Evolutionary conservation across 2,888 invertebrate genomes (phyloP), one percentile per base, ranked within the genome.

Genomic region (Seladonia tumulorum): DNA sequence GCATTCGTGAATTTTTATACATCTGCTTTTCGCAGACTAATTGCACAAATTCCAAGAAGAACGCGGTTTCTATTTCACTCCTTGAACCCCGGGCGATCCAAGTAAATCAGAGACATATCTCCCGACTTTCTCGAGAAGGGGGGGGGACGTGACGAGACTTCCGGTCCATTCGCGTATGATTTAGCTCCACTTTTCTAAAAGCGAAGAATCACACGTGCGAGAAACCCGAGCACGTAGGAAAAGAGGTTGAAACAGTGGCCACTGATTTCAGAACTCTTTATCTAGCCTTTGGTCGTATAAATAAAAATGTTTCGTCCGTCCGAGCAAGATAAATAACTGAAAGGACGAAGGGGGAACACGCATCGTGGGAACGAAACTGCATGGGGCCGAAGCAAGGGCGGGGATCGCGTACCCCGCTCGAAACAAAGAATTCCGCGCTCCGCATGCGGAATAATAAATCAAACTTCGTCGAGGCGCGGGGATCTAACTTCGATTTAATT

Each of bases 401-500:
- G 63, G 25, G 25, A 14, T 0, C 5, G 16, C 7, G 25, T 63
- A 7, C 16, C 29, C 63, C 63, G 7, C n/a, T n/a, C 63, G 63
- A 29, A 63, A 63, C 29, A 63, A 63, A 63, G 63, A 29, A 63
- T 63, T 29, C 25, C 60, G 16, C 2, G 16, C 63, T 16, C 29
- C 63, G 29, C 29, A 29, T 16, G 63, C 29, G 16, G 63, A 63
- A 63, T 63, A 63, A 29, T 63, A 63, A 63, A 63, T 63, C 63
- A 63, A 63, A 63, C 16, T 63, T 63, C 63, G 29, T 5, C 63
- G 63, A 29, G 16, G 63, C 53, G 22, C 53, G 7, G 29, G 63
- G 7, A 63, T 63, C 29, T 7, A 63, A 63, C 63, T 63, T 63
- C 29, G 29, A 63, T 63, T 63, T 63, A 63, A 63, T 63, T 63